These are phyloP conservation scores for Cepaea hortensis DNA, from an alignment of 2,888 invertebrate genomes.

Conservation along the genomic window DNA sequence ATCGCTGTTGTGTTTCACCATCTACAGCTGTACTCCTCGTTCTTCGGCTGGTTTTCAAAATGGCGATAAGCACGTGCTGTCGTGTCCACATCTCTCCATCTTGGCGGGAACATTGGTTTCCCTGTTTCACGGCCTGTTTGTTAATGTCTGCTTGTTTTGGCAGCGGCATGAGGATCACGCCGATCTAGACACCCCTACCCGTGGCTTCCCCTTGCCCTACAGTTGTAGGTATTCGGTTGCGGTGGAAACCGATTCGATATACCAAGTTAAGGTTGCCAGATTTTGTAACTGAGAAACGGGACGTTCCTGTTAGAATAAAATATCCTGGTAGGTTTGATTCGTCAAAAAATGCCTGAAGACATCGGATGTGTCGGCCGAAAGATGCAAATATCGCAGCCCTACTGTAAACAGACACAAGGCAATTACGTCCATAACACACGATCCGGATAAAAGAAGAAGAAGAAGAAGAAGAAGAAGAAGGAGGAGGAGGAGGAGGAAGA, in stretches of 20 bases:
- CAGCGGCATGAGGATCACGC: background rate
- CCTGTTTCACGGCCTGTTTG: background rate
- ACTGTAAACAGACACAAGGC: no score
- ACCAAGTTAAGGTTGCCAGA: no score
- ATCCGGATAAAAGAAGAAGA: background rate
- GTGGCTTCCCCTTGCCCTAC: no score
- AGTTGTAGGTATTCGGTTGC: no score
- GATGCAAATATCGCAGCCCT: no score
- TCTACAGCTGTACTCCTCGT: slow-evolving; percentile 14
- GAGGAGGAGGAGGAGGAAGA: background rate
- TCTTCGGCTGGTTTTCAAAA: slow-evolving; percentile 4
- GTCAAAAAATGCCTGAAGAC: no score
- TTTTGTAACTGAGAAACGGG: no score
- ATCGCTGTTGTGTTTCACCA: background rate
- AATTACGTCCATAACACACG: background rate
- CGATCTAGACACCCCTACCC: no score
- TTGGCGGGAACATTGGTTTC: slow-evolving; percentile 5
- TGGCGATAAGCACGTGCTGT: slow-evolving; percentile 29
- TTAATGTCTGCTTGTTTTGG: background rate
- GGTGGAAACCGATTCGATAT: no score
- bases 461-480: slow-evolving; percentile 13
- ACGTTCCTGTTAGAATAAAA: no score
- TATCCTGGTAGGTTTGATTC: no score
- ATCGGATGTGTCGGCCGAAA: no score
- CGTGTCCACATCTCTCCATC: slow-evolving; percentile 23